Evolutionary conservation across 1,140 invertebrate genomes (phyloP).

Genomic region (Dinoponera quadriceps): DNA sequence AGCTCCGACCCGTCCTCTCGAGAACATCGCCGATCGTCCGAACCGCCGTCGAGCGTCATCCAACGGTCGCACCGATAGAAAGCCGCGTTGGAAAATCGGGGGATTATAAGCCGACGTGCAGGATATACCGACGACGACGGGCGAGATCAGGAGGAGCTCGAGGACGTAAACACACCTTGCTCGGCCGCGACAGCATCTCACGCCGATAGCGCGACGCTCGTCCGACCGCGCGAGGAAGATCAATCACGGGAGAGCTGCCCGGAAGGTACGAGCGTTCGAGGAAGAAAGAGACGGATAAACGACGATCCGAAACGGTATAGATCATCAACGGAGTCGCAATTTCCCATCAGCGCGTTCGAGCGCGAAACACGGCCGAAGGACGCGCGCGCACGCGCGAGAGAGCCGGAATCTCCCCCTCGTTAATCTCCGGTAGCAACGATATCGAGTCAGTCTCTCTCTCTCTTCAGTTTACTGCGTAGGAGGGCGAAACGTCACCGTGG

Average conservation of each 20-base stretch:
- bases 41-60: too few species aligned
- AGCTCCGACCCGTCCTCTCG: constrained; percentile 6
- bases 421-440: constrained; percentile 24
- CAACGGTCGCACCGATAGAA: too few species aligned
- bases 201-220: background rate
- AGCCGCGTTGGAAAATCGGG: too few species aligned
- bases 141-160: background rate
- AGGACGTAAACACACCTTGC: constrained; percentile 35
- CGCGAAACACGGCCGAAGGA: background rate
- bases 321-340: constrained; percentile 25
- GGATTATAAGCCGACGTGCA: background rate
- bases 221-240: constrained; percentile 13
- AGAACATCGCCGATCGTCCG: background rate
- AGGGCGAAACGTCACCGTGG: constrained; percentile 20
- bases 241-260: constrained; percentile 13
- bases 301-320: constrained; percentile 1
- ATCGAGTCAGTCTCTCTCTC: constrained; percentile 28
- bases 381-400: background rate
- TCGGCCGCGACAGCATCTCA: constrained; percentile 5
- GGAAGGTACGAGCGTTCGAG: background rate
- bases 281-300: background rate
- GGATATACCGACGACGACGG: constrained; percentile 16
- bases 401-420: background rate
- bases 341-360: constrained; percentile 20
- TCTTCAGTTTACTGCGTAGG: background rate